phyloP scores from a whole-genome alignment of 2,797 vertebrate genomes.

The Pipistrellus nathusii region DNA sequence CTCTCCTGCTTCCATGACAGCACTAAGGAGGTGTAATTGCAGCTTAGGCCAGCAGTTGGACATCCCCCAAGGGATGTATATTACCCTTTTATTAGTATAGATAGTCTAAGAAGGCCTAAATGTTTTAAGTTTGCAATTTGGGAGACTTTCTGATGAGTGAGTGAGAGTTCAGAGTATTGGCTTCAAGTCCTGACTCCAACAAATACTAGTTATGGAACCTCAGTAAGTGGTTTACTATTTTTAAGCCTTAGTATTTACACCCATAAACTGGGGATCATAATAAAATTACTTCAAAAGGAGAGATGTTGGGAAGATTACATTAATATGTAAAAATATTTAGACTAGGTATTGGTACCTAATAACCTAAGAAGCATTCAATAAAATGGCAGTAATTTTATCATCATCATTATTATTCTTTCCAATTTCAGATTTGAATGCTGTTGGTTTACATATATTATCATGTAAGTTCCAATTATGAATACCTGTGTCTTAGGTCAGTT shows the following conservation, averaged over 20 bases:
- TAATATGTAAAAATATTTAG: not conserved
- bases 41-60: no score
- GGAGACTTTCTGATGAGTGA: not conserved
- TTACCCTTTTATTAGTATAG: no score
- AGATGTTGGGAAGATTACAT: not conserved
- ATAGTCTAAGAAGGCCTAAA: not conserved
- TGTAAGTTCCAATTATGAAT: not conserved
- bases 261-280: not conserved
- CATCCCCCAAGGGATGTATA: no score
- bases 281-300: not conserved
- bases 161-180: not conserved
- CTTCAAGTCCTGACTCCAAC: not conserved
- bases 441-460: not conserved
- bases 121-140: conserved; percentile 28
- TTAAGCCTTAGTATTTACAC: not conserved
- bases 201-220: not conserved
- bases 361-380: not conserved
- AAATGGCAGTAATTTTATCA: not conserved
- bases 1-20: no score
- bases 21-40: no score
- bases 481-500: not conserved
- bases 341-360: not conserved
- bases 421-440: not conserved
- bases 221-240: not conserved
- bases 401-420: not conserved